phyloP scores from a whole-genome alignment of 2,888 invertebrate genomes.

The Tiliacea aurago region DNA sequence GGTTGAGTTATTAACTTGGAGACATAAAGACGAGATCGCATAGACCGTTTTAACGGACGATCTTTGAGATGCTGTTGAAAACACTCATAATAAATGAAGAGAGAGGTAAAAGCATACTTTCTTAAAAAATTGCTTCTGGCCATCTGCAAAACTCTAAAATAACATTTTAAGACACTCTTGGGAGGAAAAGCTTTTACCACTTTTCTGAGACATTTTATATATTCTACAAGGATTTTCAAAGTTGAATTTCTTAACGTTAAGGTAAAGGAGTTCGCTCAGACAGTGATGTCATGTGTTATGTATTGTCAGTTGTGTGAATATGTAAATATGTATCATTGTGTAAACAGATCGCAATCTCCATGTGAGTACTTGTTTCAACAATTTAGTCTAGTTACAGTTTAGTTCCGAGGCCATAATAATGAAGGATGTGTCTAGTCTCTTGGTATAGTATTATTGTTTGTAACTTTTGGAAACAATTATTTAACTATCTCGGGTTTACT shows the following conservation, averaged over 20 bases:
- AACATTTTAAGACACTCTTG: constrained; percentile 29
- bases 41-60: background rate
- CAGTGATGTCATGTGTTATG: constrained; percentile 62
- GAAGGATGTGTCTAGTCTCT: constrained; percentile 25
- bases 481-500: background rate
- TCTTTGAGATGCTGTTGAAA: background rate
- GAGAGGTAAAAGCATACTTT: background rate
- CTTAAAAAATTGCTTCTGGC: constrained; percentile 14
- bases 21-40: constrained; percentile 3
- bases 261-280: constrained; percentile 23
- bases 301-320: constrained; percentile 61
- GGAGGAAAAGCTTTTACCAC: constrained; percentile 49
- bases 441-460: background rate
- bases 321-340: constrained; percentile 66
- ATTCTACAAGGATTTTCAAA: constrained; percentile 29
- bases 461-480: background rate
- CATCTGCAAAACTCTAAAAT: constrained; percentile 28
- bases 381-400: constrained; percentile 41
- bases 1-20: constrained; percentile 23
- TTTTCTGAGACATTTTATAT: constrained; percentile 41
- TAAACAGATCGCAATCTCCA: constrained; percentile 57
- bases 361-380: constrained; percentile 41
- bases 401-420: constrained; percentile 32
- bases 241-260: constrained; percentile 33
- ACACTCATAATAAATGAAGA: constrained; percentile 8